These are phyloP conservation scores for Gadopsis marmoratus DNA, from an alignment of 2,797 vertebrate genomes.

Conservation along the genomic window DNA sequence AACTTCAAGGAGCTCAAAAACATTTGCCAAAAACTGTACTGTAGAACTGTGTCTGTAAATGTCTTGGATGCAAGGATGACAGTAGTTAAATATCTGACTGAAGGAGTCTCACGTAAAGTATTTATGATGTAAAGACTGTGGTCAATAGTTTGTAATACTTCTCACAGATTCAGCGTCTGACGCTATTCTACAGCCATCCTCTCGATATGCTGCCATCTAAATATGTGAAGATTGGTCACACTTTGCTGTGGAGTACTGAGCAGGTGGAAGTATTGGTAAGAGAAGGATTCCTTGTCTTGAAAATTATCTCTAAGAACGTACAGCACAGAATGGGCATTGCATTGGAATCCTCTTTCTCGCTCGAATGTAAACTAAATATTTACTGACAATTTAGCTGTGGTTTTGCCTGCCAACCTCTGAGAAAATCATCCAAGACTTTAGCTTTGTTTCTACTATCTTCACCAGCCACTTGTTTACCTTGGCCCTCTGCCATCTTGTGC, in stretches of 20 bases:
- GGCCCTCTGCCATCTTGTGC: constrained; percentile 34
- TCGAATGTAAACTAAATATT: constrained; percentile 17
- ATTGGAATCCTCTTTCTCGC: constrained; percentile 5
- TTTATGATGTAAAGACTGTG: neutral
- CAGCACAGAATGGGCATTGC: neutral
- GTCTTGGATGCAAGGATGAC: neutral
- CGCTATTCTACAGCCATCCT: no score
- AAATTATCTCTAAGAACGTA: neutral
- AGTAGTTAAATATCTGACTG: neutral
- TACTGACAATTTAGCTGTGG: neutral
- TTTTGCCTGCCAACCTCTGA: constrained; percentile 18
- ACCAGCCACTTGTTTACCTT: constrained; percentile 46
- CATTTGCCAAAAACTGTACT: neutral
- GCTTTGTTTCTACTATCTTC: constrained; percentile 33
- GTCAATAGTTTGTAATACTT: neutral
- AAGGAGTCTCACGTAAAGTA: neutral
- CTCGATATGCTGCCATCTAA: no score
- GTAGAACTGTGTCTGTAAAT: neutral
- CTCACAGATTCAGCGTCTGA: neutral
- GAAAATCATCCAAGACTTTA: constrained; percentile 18
- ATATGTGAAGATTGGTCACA: no score
- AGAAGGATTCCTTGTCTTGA: neutral
- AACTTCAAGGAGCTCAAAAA: neutral
- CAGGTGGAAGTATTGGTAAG: neutral
- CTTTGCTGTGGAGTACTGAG: no score